Evolutionary conservation across 1,140 invertebrate genomes (phyloP), one percentile per base, ranked within the genome.

Genomic region (Phymorhynchus buccinoides): DNA sequence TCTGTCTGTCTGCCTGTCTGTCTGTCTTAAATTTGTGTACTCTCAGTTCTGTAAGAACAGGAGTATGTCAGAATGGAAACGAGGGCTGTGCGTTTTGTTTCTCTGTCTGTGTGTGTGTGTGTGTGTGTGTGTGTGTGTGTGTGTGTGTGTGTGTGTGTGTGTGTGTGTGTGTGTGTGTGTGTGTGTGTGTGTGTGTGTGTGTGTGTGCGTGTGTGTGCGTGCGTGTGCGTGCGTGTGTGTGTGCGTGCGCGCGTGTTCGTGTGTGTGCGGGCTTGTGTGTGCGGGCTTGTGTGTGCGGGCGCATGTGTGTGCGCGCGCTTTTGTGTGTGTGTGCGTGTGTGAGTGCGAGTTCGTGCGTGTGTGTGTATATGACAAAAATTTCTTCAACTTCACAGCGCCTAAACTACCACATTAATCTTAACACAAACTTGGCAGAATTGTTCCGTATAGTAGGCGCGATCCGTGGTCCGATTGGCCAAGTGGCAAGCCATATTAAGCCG

Each of bases 301-400:
- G 30, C n/a, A 14, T 41, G 71, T 75, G 71, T 75, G 71, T 35
- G 71, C 4, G 39, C 27, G 56, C 27, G 56, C 3, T 3, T 7
- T 14, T 62, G 56, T 62, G 56, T 62, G 56, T 62, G 56, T 75
- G 12, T 41, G 39, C n/a, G 32, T 37, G 30, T 41, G 39, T 41
- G 71, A 32, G 71, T 41, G 39, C 35, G 9, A 32, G 71, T 75
- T 27, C n/a, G 39, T 75, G 71, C 35, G 71, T 75, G 71, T 75
- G 30, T 62, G 56, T 62, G 6, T 62, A 27, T 62, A 27, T 62
- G 56, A n/a, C n/a, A n/a, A n/a, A n/a, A n/a, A n/a, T n/a, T n/a
- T n/a, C n/a, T n/a, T n/a, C n/a, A n/a, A n/a, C n/a, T n/a, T n/a
- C n/a, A n/a, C n/a, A n/a, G n/a, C n/a, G n/a, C n/a, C n/a, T n/a